Evolutionary conservation across 2,113 vertebrate genomes (phyloP).

Genomic region (Engystomops pustulosus): DNA sequence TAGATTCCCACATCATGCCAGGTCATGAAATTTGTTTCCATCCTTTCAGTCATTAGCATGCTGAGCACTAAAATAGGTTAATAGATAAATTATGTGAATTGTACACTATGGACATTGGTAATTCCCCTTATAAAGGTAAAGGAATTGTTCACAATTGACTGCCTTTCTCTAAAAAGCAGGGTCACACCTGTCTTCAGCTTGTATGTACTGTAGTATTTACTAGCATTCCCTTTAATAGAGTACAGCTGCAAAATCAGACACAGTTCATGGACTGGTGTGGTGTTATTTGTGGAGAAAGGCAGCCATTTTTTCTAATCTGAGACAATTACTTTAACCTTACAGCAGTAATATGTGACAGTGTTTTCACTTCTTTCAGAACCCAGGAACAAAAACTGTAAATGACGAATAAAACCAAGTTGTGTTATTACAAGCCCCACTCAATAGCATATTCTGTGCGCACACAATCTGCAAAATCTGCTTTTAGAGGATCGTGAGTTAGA

Average conservation of each 20-base stretch:
- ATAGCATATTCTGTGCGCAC: neutral
- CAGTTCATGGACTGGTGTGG: neutral
- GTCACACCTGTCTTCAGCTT: neutral
- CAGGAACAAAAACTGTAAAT: neutral
- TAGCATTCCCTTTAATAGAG: neutral
- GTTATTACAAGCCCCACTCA: neutral
- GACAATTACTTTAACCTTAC: too few species aligned
- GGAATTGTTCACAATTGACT: neutral
- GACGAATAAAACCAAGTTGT: neutral
- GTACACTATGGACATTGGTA: neutral
- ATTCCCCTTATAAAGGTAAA: neutral
- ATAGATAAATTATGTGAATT: neutral
- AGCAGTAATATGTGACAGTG: neutral
- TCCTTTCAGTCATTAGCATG: neutral
- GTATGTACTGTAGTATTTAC: neutral
- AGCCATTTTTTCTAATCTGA: neutral
- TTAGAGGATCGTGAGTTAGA: neutral
- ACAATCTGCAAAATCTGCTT: neutral
- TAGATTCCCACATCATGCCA: neutral
- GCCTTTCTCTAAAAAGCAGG: neutral
- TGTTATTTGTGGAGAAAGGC: neutral
- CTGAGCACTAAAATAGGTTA: neutral
- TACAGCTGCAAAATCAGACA: neutral
- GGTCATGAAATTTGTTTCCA: neutral
- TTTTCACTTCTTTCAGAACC: neutral